Base-by-base conservation (phyloP, 2,888 invertebrate genomes). In the Scaptomyza tumidula region DNA sequence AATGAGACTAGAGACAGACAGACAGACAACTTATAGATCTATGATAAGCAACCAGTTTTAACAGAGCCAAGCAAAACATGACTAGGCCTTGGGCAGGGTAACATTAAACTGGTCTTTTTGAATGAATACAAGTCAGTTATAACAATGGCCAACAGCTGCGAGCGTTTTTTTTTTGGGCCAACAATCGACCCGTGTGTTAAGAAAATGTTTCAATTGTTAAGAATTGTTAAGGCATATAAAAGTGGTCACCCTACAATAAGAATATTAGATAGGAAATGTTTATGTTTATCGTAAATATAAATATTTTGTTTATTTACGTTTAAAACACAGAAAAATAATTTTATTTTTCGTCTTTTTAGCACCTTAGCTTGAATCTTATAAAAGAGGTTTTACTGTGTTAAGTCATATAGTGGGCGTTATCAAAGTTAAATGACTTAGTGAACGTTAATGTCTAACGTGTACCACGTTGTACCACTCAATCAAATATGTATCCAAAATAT, bases 21-120 rank as follows among this genome's bases (percentile, higher is more conserved):
- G 43, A 68, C 43, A 41, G 14, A 19, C 39, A 46, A 60, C 54
- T 56, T 67, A 66, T 58, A 86, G 75, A 80, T 86, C 64, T 54
- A 37, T 63, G 83, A 86, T 78, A 83, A 73, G 62, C 63, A 69
- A 83, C 86, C 80, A 83, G 82, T 82, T 83, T 83, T 54, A 39
- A 37, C 39, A 19, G 46, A 53, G 27, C 59, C 46, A 39, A 58
- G 39, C 37, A 53, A 66, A 71, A 62, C 49, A 37, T 50, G 64
- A 58, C 54, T 61, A 59, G 75, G 61, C 56, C 70, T 60, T 64
- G 66, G 62, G 44, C 55, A 31, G 58, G 49, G 45, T 57, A 63
- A 54, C 50, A 56, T 57, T n/a, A 59, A 60, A 61, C 63, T 67
- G 58, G 62, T 72, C 19, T 27, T 41, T 53, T 24, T 58, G 50